These are phyloP conservation scores for Eupithecia vulgata DNA, from an alignment of 2,888 invertebrate genomes.

Conservation along the genomic window DNA sequence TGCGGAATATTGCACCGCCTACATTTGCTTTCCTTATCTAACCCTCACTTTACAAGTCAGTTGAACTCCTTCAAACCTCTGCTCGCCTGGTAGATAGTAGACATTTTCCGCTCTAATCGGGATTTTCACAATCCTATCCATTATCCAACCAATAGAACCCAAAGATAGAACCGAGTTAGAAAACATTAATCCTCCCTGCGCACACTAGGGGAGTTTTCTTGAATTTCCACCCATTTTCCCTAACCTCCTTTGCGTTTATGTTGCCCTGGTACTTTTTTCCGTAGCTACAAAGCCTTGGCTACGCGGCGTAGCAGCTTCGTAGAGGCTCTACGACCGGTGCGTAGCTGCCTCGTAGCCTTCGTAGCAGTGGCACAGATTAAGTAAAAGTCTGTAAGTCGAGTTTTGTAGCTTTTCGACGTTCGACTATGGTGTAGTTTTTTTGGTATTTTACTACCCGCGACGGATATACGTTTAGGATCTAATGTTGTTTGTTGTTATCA, in stretches of 20 bases:
- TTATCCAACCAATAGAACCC: conserved; percentile 50
- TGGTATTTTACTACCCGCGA: background rate
- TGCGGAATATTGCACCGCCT: conserved; percentile 58
- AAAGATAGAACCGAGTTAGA: conserved; percentile 68
- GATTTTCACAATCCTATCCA: conserved; percentile 77
- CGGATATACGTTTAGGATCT: no score
- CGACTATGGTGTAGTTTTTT: background rate
- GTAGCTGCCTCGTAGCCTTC: conserved; percentile 14
- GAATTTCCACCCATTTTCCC: conserved; percentile 29
- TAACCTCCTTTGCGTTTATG: conserved; percentile 51
- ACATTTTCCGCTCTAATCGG: conserved; percentile 84
- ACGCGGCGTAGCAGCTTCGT: conserved; percentile 38
- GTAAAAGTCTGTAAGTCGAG: background rate
- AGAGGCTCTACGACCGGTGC: conserved; percentile 23
- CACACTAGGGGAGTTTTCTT: conserved; percentile 48
- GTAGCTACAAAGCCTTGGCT: conserved; percentile 53
- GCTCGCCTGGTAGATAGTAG: conserved; percentile 74
- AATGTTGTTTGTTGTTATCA: no score
- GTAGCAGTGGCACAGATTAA: conserved; percentile 9
- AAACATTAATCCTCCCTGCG: conserved; percentile 59
- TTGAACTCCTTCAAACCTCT: conserved; percentile 48
- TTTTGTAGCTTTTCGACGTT: background rate
- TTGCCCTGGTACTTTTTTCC: conserved; percentile 62
- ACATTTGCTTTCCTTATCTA: conserved; percentile 59
- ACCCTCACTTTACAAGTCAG: conserved; percentile 43